A percentile compares a stretch with the other conserved stretches of the same genome.
Conservation (phyloP, 2,797 vertebrate genomes). For the Coccyzus lansbergi region DNA sequence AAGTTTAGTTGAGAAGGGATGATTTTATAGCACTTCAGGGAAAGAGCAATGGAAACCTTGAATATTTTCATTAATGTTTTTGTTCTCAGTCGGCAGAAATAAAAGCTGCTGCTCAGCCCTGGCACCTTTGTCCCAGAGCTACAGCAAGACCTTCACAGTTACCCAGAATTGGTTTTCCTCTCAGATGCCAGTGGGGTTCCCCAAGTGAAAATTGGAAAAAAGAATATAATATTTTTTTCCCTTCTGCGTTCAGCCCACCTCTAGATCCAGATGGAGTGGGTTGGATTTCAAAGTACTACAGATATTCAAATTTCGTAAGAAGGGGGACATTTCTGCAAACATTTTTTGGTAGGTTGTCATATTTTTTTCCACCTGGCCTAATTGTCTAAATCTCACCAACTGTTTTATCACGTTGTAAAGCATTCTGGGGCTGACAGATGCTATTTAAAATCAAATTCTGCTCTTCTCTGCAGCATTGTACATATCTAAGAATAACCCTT, state of each 20-base stretch:
- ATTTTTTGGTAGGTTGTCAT: constrained; percentile 2
- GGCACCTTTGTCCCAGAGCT: neutral
- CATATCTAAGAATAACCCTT: constrained; percentile 40
- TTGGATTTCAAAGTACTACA: constrained; percentile 11
- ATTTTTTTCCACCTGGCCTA: constrained; percentile 36
- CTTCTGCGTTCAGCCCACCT: neutral
- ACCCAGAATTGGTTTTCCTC: neutral
- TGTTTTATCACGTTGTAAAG: constrained; percentile 8
- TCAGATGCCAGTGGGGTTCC: neutral
- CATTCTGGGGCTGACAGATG: constrained; percentile 19
- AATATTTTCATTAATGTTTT: neutral
- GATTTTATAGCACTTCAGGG: neutral
- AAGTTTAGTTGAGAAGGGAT: neutral
- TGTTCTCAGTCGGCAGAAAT: neutral
- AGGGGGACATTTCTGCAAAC: neutral
- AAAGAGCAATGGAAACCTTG: neutral
- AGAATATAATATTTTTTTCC: neutral
- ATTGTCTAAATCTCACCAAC: constrained; percentile 33
- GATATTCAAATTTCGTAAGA: neutral
- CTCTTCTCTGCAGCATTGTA: constrained; percentile 31
- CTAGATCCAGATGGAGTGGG: constrained; percentile 17
- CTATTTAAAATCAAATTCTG: constrained; percentile 46
- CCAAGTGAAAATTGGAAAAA: neutral
- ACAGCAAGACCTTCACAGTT: neutral
- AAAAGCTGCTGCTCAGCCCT: neutral